These are phyloP conservation scores for Aleadryas rufinucha DNA, from an alignment of 2,113 vertebrate genomes.

Conservation along the genomic window DNA sequence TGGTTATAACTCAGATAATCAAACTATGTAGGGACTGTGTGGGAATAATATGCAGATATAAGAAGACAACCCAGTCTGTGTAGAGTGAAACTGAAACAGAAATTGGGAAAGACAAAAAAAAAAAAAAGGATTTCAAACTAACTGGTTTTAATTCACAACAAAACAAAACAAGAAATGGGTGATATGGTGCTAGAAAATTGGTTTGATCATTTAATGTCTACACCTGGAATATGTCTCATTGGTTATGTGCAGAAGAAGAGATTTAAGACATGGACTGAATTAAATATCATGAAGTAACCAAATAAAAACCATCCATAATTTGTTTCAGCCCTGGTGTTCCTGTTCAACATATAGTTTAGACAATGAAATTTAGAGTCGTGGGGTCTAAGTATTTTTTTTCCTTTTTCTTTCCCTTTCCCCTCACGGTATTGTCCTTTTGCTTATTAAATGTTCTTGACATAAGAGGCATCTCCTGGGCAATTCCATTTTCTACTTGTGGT, in stretches of 20 bases:
- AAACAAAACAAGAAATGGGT: not conserved
- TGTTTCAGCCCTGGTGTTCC: not conserved
- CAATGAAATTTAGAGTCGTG: not conserved
- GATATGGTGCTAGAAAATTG: not conserved
- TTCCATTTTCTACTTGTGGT: not conserved
- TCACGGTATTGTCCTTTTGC: not conserved
- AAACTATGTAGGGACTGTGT: not conserved
- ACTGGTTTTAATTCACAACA: not conserved
- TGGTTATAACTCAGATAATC: not conserved
- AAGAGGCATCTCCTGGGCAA: not conserved
- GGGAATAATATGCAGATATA: not conserved
- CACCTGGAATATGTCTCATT: not conserved
- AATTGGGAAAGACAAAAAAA: not conserved
- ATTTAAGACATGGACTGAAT: not conserved
- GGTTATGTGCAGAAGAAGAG: not conserved
- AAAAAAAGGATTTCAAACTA: not conserved
- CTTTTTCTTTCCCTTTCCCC: no score
- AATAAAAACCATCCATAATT: not conserved
- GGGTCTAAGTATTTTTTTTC: not conserved
- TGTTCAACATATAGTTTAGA: not conserved
- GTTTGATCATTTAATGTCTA: not conserved
- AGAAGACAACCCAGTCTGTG: not conserved
- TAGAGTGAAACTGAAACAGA: not conserved
- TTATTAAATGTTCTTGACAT: not conserved
- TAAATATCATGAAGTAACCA: not conserved